Evolutionary conservation across 2,888 invertebrate genomes (phyloP), one percentile per base, ranked within the genome.

Genomic region (Dastarcus helophoroides): DNA sequence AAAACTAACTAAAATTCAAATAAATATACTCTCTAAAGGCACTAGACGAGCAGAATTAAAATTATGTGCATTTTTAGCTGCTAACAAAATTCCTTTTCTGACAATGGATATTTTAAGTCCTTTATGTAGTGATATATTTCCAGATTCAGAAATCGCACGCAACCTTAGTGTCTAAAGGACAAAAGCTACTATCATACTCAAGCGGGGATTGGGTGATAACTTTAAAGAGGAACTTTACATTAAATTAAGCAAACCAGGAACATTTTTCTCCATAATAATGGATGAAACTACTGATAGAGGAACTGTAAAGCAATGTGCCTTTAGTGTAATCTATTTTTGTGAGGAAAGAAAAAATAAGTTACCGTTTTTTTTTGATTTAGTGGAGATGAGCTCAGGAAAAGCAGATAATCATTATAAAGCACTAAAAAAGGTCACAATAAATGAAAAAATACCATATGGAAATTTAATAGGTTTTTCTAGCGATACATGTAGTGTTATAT

Each of bases 401-500:
- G 44, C 41, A 6, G 26, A 33, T n/a, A 33, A 25, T 28, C 26
- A 41, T 14, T 36, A 29, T 22, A 22, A 31, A 14, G 36, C 30
- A 16, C 36, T 41, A 14, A 40, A 36, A 38, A 23, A 26, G n/a
- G 9, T 10, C 4, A 32, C 26, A 10, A n/a, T 16, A 17, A 7
- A 22, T 29, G 34, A 38, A 34, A 31, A 32, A 37, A 37, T 35
- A 26, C 31, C 35, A 30, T 10, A 44, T 40, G 32, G 26, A 37
- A 32, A 50, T 45, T 38, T 44, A 40, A 27, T 36, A 15, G 50
- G 49, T 4, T 50, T 50, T 41, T 38, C 37, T 21, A 40, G 49
- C n/a, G 51, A 54, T 28, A 53, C 49, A 3, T 38, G 43, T 3
- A 50, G 48, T 35, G 42, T 43, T 9, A 54, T 54, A 53, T 36